phyloP scores from a whole-genome alignment of 2,888 invertebrate species.

The Eilema depressum region DNA sequence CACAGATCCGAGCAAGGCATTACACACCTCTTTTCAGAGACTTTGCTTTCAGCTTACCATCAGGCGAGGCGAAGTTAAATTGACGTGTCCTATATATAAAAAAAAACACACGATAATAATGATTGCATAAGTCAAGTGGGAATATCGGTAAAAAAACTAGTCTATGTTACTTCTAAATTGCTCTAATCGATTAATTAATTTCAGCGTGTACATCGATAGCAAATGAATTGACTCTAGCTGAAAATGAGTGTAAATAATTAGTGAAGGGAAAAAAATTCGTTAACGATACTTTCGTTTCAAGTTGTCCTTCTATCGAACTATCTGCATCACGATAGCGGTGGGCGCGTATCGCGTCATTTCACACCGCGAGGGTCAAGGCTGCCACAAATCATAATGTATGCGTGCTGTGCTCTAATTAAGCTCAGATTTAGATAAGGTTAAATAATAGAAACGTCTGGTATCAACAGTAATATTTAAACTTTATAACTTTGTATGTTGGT shows the following conservation, averaged over 20 bases:
- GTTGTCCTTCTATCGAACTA: conserved; percentile 7
- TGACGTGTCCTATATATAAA: no score
- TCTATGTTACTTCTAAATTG: no score
- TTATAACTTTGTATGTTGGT: background rate
- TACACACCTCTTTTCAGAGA: no score
- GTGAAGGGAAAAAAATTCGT: background rate
- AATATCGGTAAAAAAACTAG: no score
- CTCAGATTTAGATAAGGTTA: conserved; percentile 40
- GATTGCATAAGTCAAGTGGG: no score
- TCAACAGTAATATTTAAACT: background rate
- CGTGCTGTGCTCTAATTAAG: conserved; percentile 46
- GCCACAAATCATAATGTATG: conserved; percentile 33
- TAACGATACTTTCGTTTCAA: background rate
- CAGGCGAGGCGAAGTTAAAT: no score
- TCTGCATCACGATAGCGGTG: background rate
- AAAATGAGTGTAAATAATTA: background rate
- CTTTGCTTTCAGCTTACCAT: no score
- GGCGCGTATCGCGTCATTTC: conserved; percentile 24
- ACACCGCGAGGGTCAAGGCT: conserved; percentile 37
- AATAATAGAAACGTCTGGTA: conserved; percentile 32
- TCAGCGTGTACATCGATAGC: no score
- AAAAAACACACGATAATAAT: no score
- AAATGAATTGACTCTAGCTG: no score
- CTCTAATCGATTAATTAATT: no score
- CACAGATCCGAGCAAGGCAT: no score